Evolutionary conservation across 2,797 vertebrate genomes (phyloP).

Genomic region (Enteromius treurensis): DNA sequence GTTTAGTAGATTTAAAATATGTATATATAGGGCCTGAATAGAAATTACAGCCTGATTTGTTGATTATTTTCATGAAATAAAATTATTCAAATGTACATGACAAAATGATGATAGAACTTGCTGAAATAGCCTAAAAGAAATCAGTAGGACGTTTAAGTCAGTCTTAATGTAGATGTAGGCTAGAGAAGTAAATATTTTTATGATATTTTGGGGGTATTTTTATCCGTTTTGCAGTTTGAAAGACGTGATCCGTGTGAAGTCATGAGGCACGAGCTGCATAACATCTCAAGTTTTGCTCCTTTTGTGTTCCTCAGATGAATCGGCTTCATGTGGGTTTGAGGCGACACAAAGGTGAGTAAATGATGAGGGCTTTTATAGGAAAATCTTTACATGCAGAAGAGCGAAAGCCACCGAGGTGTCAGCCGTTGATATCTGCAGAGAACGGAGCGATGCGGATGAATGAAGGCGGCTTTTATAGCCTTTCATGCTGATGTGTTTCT

Average conservation of each 20-base stretch:
- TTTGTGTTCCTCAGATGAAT: neutral
- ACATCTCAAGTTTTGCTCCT: neutral
- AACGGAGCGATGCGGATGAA: neutral
- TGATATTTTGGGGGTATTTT: neutral
- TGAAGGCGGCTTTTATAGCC: neutral
- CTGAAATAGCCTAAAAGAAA: neutral
- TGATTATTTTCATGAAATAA: neutral
- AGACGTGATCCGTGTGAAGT: neutral
- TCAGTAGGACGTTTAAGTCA: neutral
- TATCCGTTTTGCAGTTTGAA: neutral
- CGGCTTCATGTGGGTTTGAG: neutral
- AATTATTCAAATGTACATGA: neutral
- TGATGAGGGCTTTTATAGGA: neutral
- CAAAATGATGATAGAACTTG: neutral
- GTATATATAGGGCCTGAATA: neutral
- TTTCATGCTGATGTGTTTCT: constrained; percentile 2
- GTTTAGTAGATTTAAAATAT: neutral
- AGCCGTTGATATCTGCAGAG: neutral
- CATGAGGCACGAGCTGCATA: neutral
- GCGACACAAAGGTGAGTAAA: neutral
- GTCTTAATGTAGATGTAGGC: neutral
- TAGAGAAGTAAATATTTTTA: neutral
- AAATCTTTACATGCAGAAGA: neutral
- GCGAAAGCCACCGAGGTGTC: neutral
- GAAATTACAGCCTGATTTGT: neutral